Conservation (phyloP, 2,113 vertebrate genomes). For the Ammodytes marinus region DNA sequence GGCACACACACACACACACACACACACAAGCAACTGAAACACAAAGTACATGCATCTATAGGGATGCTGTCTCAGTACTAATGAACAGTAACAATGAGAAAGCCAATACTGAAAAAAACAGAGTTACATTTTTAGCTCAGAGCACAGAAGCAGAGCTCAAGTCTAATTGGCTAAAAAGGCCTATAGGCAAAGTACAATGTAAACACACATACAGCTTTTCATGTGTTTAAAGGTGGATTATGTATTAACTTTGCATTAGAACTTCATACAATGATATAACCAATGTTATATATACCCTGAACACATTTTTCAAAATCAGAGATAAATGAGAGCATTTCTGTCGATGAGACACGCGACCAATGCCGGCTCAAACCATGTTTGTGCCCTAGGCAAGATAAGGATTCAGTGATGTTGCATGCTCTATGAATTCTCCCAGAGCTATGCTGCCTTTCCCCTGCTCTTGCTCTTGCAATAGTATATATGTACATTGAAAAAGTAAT, state of each 20-base stretch:
- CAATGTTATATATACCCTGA: too few relatives aligned
- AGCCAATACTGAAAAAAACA: conserved; percentile 18
- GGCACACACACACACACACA: neutral
- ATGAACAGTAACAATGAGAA: conserved; percentile 29
- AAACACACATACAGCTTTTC: conserved; percentile 14
- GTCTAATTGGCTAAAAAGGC: conserved; percentile 41
- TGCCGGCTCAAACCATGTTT: too few relatives aligned
- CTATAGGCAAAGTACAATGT: conserved; percentile 7
- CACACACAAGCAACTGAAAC: neutral
- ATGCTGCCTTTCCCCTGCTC: too few relatives aligned
- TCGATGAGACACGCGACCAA: too few relatives aligned
- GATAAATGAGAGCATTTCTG: too few relatives aligned
- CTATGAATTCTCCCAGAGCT: too few relatives aligned
- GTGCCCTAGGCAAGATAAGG: too few relatives aligned
- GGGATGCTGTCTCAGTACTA: neutral
- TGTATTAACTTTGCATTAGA: neutral
- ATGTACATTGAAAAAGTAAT: too few relatives aligned
- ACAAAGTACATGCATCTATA: neutral
- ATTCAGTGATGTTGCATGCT: too few relatives aligned
- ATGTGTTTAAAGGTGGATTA: neutral
- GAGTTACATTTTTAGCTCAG: conserved; percentile 35
- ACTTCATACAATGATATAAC: too few relatives aligned
- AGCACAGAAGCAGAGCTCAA: conserved; percentile 25
- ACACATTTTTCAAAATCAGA: too few relatives aligned
- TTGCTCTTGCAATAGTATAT: too few relatives aligned